Evolutionary conservation across 2,797 vertebrate species (phyloP).

Genomic region (Podarcis lilfordi): DNA sequence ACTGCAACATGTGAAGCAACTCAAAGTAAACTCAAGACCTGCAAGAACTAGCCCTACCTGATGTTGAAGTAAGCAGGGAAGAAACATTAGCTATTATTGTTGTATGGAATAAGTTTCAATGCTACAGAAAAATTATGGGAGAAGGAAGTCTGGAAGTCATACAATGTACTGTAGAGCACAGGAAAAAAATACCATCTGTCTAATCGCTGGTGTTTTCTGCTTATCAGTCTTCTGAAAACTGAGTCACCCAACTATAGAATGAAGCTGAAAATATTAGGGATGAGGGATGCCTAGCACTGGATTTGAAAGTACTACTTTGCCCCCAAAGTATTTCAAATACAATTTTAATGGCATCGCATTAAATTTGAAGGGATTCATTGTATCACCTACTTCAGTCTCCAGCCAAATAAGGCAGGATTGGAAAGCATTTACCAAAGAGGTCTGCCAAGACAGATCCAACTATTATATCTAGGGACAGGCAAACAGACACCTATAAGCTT

Average conservation of each 20-base stretch:
- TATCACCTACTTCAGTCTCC: neutral
- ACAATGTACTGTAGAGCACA: conserved; percentile 15
- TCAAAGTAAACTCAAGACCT: neutral
- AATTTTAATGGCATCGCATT: neutral
- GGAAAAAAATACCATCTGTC: conserved; percentile 41
- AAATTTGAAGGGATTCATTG: neutral
- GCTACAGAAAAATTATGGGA: neutral
- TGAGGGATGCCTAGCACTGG: neutral
- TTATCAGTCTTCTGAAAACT: conserved; percentile 8
- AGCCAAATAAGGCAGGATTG: neutral
- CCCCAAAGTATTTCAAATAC: neutral
- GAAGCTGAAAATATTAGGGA: neutral
- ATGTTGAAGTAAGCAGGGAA: neutral
- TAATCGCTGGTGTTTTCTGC: conserved; percentile 2
- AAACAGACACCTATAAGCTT: too few relatives aligned
- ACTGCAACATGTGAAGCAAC: neutral
- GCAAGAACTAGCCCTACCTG: neutral
- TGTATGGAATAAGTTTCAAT: conserved; percentile 11
- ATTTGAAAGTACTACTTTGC: neutral
- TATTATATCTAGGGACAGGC: neutral
- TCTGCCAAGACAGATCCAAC: neutral
- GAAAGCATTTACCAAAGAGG: neutral
- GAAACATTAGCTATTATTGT: neutral
- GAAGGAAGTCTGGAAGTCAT: conserved; percentile 22
- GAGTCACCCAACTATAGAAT: conserved; percentile 11